These are phyloP conservation scores for Podargus strigoides DNA, from an alignment of 2,797 vertebrate genomes.

Conservation along the genomic window DNA sequence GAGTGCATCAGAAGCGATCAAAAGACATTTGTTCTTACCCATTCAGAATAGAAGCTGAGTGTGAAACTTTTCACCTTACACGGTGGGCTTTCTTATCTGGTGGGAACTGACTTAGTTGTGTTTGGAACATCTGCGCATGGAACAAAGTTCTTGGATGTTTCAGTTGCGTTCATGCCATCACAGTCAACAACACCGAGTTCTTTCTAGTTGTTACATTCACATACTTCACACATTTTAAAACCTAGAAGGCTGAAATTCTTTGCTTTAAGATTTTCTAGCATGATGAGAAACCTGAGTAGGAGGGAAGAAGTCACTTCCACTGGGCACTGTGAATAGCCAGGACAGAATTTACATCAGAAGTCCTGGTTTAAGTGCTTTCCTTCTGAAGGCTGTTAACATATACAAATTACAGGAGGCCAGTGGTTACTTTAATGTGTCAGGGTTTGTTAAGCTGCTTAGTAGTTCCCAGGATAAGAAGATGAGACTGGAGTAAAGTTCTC, in stretches of 20 bases:
- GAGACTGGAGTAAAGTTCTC: not conserved
- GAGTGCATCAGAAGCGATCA: not conserved
- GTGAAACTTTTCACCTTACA: not conserved
- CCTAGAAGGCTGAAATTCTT: not conserved
- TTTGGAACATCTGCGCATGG: not conserved
- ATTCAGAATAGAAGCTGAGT: not conserved
- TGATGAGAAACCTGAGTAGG: no score
- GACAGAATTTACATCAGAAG: not conserved
- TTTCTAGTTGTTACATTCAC: not conserved
- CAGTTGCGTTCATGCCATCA: not conserved
- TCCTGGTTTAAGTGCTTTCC: not conserved
- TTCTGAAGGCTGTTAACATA: not conserved
- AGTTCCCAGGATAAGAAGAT: not conserved
- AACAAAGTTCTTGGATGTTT: not conserved
- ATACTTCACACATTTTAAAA: not conserved
- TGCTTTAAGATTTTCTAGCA: no score
- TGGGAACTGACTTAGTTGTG: not conserved
- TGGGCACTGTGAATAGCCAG: not conserved
- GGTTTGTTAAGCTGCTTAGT: not conserved
- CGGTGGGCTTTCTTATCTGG: not conserved
- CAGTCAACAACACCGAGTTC: not conserved
- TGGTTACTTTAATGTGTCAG: not conserved
- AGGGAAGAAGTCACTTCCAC: no score
- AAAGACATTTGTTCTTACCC: not conserved
- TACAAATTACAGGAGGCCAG: not conserved